Base-by-base conservation (phyloP, 2,797 vertebrate species). In the Mus spretus region DNA sequence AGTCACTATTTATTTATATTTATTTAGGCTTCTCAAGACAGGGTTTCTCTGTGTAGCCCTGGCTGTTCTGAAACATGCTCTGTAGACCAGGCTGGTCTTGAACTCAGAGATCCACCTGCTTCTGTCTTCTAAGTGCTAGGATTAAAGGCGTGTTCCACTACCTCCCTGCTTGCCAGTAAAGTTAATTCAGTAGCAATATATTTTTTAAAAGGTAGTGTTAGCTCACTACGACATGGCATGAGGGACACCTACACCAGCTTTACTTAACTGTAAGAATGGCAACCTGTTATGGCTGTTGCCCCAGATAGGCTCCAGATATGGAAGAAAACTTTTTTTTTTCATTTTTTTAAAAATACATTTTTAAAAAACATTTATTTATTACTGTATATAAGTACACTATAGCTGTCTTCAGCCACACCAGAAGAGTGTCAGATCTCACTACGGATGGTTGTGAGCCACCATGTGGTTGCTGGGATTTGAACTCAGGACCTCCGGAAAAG, bases 251-350 rank as follows among this genome's bases (percentile, higher is more conserved):
- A 40, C 92, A 97, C 24, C 22, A 65, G 82, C 83, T 94, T 89
- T 78, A 97, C 95, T 96, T 98, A 98, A 98, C 98, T 95, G 94
- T 94, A 98, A 96, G 94, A 96, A 55, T 97, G 87, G 70, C 78
- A 89, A 67, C 6, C 83, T 8, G 40, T 97, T 98, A 98, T 89
- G 94, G 95, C 74, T 93, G 31, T 93, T 89, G 96, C 95, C 82
- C 97, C 81, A 97, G 92, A 97, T 96, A n/a, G 79, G 53, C 24
- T 81, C 53, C 84, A 97, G 61, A 97, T 31, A 70, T 5, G 82
- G 44, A 40, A 47, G 26, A 75, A 72, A 84, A 53, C 14, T 20
- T 53, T 34, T 34, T 47, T 47, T 50, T 50, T 10, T 50, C 14
- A 28, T 72, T 72, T 37, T 37, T 37, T 72, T 50, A 4, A 47